These are phyloP conservation scores for Cryptus viduatorius DNA, from an alignment of 2,888 invertebrate species.

Conservation along the genomic window DNA sequence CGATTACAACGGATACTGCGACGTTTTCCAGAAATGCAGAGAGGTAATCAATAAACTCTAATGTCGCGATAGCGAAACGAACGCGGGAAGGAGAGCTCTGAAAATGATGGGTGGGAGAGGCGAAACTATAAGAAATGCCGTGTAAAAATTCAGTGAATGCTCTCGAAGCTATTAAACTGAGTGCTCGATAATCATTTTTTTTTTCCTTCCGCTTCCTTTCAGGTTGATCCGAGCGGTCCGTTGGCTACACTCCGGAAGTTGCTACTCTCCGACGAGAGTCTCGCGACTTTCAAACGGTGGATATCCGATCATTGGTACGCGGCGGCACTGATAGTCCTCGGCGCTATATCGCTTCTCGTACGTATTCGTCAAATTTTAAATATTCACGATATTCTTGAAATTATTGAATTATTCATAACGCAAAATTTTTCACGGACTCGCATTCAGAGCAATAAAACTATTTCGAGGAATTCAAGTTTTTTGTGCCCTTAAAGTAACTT, in stretches of 20 bases:
- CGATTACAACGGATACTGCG: constrained; percentile 94
- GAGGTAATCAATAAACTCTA: constrained; percentile 87
- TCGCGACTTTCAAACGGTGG: constrained; percentile 95
- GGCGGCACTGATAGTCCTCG: constrained; percentile 91
- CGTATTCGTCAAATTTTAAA: constrained; percentile 83
- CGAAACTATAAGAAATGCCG: too few relatives aligned
- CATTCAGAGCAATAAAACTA: neutral
- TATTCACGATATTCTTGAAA: constrained; percentile 6
- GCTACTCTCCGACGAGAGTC: constrained; percentile 94
- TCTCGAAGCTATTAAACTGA: constrained; percentile 28
- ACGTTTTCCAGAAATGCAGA: constrained; percentile 90
- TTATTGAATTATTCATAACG: neutral
- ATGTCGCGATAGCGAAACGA: neutral
- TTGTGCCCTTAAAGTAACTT: neutral
- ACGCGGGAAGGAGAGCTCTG: neutral
- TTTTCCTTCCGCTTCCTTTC: constrained; percentile 31
- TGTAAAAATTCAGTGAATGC: constrained; percentile 3
- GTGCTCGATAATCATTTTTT: constrained; percentile 3
- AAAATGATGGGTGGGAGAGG: neutral
- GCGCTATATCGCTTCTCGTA: constrained; percentile 93
- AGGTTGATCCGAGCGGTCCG: constrained; percentile 96
- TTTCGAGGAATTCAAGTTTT: neutral
- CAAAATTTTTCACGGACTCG: neutral
- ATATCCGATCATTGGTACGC: constrained; percentile 96
- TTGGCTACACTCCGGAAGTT: constrained; percentile 95